A percentile compares a stretch with the other conserved stretches of the same genome.
Conservation (phyloP, 2,888 invertebrate genomes). For the Steinernema carpocapsae region DNA sequence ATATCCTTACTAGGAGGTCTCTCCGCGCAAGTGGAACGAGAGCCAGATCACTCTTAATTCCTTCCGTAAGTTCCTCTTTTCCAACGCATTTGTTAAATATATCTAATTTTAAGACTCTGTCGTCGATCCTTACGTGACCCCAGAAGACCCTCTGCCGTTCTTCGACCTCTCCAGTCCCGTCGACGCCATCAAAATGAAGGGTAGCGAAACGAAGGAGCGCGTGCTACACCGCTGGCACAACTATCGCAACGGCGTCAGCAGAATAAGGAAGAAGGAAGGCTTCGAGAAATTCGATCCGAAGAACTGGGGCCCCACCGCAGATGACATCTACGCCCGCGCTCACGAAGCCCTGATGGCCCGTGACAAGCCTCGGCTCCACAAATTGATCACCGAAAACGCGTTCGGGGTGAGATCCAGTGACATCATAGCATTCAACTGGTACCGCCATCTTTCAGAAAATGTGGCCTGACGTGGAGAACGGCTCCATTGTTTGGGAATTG, state of each 20-base stretch:
- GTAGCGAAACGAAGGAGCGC: slow-evolving; percentile 44
- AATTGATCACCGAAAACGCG: slow-evolving; percentile 62
- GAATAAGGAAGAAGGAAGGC: slow-evolving; percentile 65
- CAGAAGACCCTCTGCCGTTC: slow-evolving; percentile 47
- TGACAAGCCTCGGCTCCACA: slow-evolving; percentile 53
- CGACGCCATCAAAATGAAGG: slow-evolving; percentile 42
- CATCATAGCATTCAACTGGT: no score
- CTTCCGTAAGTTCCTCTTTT: slow-evolving; percentile 63
- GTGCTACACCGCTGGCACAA: slow-evolving; percentile 56
- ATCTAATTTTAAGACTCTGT: slow-evolving; percentile 54
- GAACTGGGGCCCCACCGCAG: slow-evolving; percentile 52
- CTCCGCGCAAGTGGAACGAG: slow-evolving; percentile 62
- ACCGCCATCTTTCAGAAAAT: slow-evolving; percentile 58
- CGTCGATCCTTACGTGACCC: slow-evolving; percentile 61
- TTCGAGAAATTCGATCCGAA: slow-evolving; percentile 62
- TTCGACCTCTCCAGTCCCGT: slow-evolving; percentile 35
- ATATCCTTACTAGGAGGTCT: slow-evolving; percentile 62
- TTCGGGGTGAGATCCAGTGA: slow-evolving; percentile 45
- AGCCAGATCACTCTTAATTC: slow-evolving; percentile 61
- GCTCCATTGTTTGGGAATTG: slow-evolving; percentile 63
- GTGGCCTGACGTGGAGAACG: slow-evolving; percentile 67
- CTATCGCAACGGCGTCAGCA: slow-evolving; percentile 54
- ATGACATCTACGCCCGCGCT: slow-evolving; percentile 60
- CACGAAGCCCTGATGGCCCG: slow-evolving; percentile 57
- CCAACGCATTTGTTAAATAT: no score